A percentile compares a stretch with the other conserved stretches of the same genome.
phyloP scores from a whole-genome alignment of 2,888 invertebrate genomes.

The Agriopis leucophaearia region DNA sequence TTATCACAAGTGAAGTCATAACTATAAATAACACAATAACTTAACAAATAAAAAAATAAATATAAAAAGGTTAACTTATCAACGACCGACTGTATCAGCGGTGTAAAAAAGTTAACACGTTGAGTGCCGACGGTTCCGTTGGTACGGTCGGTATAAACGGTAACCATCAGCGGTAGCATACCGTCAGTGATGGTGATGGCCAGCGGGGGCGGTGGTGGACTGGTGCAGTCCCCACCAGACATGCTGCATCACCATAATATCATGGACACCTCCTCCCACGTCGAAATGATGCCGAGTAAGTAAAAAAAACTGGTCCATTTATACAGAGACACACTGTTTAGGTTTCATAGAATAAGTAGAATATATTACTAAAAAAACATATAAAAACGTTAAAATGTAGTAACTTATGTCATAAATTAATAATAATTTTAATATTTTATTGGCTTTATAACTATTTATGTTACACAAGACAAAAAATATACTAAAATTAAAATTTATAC shows the following conservation, averaged over 20 bases:
- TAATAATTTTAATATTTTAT: too few species aligned
- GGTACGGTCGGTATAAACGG: constrained; percentile 48
- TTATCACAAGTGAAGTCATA: constrained; percentile 25
- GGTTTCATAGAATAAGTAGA: too few species aligned
- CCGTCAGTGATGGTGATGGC: constrained; percentile 83
- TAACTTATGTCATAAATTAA: too few species aligned
- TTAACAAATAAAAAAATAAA: background rate
- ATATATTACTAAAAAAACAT: too few species aligned
- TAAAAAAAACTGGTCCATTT: constrained; percentile 34
- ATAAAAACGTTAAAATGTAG: too few species aligned
- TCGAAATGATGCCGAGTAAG: constrained; percentile 85
- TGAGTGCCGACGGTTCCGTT: constrained; percentile 19
- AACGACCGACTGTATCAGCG: background rate
- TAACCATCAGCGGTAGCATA: constrained; percentile 54
- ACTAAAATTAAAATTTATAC: too few species aligned
- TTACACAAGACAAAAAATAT: too few species aligned
- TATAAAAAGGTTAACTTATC: constrained; percentile 12
- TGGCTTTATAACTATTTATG: too few species aligned
- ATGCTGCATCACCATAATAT: constrained; percentile 84
- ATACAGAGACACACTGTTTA: too few species aligned
- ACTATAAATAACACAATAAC: constrained; percentile 31
- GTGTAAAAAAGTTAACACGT: constrained; percentile 4
- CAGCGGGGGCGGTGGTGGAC: constrained; percentile 82
- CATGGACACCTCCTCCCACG: constrained; percentile 83
- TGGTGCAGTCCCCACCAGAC: constrained; percentile 85